These are phyloP conservation scores for Anguilla japonica DNA, from an alignment of 2,113 vertebrate species.

Conservation along the genomic window DNA sequence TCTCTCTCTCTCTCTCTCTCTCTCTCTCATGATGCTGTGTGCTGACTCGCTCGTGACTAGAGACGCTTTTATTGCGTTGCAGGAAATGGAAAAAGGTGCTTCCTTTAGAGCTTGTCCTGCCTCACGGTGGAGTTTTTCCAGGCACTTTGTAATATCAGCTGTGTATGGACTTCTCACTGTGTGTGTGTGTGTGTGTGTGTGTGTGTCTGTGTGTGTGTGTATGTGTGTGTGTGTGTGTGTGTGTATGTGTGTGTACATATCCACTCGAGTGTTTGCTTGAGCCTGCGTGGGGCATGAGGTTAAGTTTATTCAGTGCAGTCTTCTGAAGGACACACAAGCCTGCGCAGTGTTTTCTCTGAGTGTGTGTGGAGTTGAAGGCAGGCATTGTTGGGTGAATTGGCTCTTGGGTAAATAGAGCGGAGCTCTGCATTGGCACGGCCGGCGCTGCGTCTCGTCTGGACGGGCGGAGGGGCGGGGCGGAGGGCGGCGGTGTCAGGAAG, in stretches of 20 bases:
- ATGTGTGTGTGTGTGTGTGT: conserved; percentile 23
- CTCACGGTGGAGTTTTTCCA: conserved; percentile 51
- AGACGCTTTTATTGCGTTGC: conserved; percentile 32
- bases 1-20: conserved; percentile 25
- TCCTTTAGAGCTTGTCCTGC: conserved; percentile 44
- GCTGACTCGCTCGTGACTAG: conserved; percentile 34
- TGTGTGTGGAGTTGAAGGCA: conserved; percentile 33
- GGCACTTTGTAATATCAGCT: conserved; percentile 40
- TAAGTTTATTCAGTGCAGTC: background rate
- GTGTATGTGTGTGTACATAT: background rate
- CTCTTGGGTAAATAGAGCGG: background rate
- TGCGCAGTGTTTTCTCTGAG: background rate
- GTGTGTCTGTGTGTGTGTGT: conserved; percentile 29
- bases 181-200: conserved; percentile 28
- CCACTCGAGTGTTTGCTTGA: background rate
- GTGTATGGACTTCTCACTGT: conserved; percentile 13
- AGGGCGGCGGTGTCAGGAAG: conserved; percentile 47
- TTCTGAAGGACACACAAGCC: background rate
- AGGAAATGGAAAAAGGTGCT: conserved; percentile 26
- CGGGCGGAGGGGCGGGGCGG: conserved; percentile 39
- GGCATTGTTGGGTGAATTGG: conserved; percentile 20
- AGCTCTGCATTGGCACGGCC: conserved; percentile 8
- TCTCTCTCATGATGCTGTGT: conserved; percentile 29
- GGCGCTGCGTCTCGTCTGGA: conserved; percentile 24
- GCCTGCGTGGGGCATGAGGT: background rate